Conservation (phyloP, 2,888 invertebrate species). For the Automeris io region DNA sequence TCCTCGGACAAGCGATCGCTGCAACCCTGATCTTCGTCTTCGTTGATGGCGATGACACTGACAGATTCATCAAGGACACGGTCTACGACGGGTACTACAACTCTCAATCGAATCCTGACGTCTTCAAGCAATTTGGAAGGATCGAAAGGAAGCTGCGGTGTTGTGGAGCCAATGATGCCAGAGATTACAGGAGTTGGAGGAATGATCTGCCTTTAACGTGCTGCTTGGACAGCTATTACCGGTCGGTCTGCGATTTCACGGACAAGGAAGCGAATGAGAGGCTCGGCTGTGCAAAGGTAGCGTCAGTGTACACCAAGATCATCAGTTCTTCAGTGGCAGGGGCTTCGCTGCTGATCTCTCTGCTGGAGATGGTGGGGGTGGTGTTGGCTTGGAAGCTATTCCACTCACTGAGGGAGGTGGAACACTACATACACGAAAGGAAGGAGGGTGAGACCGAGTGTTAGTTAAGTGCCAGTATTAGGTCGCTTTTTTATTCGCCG, state of each 20-base stretch:
- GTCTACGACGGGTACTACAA: slow-evolving; percentile 72
- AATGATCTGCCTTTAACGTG: slow-evolving; percentile 64
- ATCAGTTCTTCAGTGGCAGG: slow-evolving; percentile 66
- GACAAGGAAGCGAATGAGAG: slow-evolving; percentile 70
- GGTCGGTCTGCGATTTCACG: slow-evolving; percentile 64
- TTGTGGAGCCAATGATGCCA: slow-evolving; percentile 68
- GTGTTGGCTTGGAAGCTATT: slow-evolving; percentile 63
- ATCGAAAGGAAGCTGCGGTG: slow-evolving; percentile 64
- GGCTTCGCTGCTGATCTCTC: slow-evolving; percentile 52
- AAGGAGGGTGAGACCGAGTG: slow-evolving; percentile 71
- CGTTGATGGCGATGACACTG: slow-evolving; percentile 67
- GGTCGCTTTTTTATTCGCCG: neutral
- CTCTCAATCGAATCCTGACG: slow-evolving; percentile 62
- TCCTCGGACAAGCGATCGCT: slow-evolving; percentile 53
- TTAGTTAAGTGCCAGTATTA: slow-evolving; percentile 27
- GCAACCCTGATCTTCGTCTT: slow-evolving; percentile 64
- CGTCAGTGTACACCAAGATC: slow-evolving; percentile 67
- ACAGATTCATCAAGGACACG: slow-evolving; percentile 64
- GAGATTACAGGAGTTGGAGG: slow-evolving; percentile 67
- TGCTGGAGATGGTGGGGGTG: slow-evolving; percentile 56
- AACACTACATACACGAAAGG: slow-evolving; percentile 65
- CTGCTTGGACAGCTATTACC: slow-evolving; percentile 61
- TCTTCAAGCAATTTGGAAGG: slow-evolving; percentile 56
- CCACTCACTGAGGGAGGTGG: slow-evolving; percentile 58
- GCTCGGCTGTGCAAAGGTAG: slow-evolving; percentile 68